Conservation (phyloP, 2,113 vertebrate species). For the Heloderma charlesbogerti region DNA sequence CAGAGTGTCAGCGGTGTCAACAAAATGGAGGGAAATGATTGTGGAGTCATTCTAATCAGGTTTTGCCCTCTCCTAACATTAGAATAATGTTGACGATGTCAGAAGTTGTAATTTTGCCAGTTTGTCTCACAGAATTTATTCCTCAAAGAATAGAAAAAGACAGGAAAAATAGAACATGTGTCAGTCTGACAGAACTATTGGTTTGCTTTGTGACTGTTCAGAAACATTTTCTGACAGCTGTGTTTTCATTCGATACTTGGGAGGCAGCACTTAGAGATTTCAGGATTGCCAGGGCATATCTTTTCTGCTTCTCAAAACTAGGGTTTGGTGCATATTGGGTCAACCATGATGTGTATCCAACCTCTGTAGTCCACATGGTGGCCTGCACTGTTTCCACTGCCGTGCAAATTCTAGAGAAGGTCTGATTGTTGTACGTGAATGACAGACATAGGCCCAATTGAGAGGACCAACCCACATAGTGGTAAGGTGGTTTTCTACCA, state of each 20-base stretch:
- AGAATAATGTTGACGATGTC: conserved; percentile 50
- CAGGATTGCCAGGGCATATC: background rate
- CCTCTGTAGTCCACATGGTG: background rate
- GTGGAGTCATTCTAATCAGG: conserved; percentile 47
- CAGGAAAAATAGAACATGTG: conserved; percentile 28
- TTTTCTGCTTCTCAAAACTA: background rate
- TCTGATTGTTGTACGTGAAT: background rate
- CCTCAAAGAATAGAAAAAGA: conserved; percentile 22
- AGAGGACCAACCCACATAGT: background rate
- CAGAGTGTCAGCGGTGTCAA: conserved; percentile 28
- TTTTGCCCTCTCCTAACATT: conserved; percentile 55
- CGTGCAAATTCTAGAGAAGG: no score
- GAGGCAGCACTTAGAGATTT: conserved; percentile 13
- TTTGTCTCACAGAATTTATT: conserved; percentile 58
- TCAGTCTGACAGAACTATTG: conserved; percentile 40
- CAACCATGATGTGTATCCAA: background rate
- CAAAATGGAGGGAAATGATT: conserved; percentile 47
- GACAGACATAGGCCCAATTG: background rate
- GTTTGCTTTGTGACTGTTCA: conserved; percentile 32
- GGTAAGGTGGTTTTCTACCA: background rate
- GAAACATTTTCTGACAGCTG: conserved; percentile 32
- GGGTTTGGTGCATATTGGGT: background rate
- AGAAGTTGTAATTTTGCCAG: conserved; percentile 47
- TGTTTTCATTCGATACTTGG: conserved; percentile 43
- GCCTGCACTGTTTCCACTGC: background rate